Evolutionary conservation across 2,113 vertebrate genomes (phyloP).

Genomic region (Catagonus wagneri): DNA sequence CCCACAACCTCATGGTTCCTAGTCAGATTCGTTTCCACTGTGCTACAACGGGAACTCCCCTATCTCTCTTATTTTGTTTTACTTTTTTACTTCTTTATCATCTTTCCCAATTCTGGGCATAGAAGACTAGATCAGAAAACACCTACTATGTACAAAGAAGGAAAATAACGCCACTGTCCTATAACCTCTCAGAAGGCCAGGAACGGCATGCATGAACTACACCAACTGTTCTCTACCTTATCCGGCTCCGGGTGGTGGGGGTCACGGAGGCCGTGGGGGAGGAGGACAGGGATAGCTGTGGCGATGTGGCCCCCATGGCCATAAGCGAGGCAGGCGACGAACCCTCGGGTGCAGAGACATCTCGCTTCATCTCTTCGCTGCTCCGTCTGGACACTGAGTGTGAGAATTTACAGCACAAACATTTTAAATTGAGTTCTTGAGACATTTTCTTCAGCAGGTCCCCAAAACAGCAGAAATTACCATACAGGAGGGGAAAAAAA

Average conservation of each 20-base stretch:
- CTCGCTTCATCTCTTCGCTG: constrained; percentile 96
- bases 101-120: background rate
- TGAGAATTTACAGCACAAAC: constrained; percentile 46
- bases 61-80: too few relatives aligned
- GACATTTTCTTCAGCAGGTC: background rate
- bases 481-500: background rate
- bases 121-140: background rate
- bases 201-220: too few relatives aligned
- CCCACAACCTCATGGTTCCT: too few relatives aligned
- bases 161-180: background rate
- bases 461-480: background rate
- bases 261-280: constrained; percentile 96
- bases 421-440: background rate
- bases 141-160: background rate
- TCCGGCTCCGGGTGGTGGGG: constrained; percentile 94
- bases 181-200: background rate
- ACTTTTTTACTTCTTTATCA: background rate
- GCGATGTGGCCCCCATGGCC: constrained; percentile 92
- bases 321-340: constrained; percentile 92
- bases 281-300: constrained; percentile 92
- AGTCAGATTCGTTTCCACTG: too few relatives aligned
- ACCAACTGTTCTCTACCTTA: constrained; percentile 88
- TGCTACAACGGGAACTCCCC: too few relatives aligned
- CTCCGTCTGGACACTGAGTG: constrained; percentile 93
- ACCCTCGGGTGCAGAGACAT: constrained; percentile 92